Evolutionary conservation across 2,888 invertebrate genomes (phyloP), one percentile per base, ranked within the genome.

Genomic region (Pteria penguin): DNA sequence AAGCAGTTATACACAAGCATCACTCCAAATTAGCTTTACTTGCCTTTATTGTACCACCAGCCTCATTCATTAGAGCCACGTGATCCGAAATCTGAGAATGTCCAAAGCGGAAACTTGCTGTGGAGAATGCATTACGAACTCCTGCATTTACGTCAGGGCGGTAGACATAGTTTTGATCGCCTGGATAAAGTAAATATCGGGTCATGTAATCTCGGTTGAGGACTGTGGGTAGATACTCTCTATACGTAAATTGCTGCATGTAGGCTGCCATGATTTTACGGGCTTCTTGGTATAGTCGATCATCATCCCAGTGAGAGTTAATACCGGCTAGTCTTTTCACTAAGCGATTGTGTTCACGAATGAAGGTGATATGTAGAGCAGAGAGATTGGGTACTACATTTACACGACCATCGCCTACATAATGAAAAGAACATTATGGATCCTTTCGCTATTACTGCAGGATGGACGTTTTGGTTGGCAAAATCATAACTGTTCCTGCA

Each of bases 141-240:
- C 32, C 54, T 0, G 76, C 72, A 61, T 85, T 79, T 55, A 86
- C 85, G 18, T 81, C 84, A 70, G 80, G 75, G 58, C 72, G 55
- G 91, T 97, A 97, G 0, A 97, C 96, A 87, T 96, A 95, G 0
- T 96, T 95, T 83, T 96, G 90, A 4, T 98, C 93, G 84, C 96
- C 96, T 22, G 63, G 63, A 33, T 33, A 63, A 71, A 98, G 92
- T 4, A 96, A 97, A 90, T 97, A 97, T 3, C 97, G 93, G 87
- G 96, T 96, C 77, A 97, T 95, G 22, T 96, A 96, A 86, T 96
- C 96, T 95, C 96, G 97, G 5, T 97, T 97, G 18, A 98, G 94
- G 62, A 98, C 93, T 71, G 97, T 61, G 4, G 98, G 98, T 70
- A 98, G 92, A 70, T 88, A 93, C 81, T 93, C 92, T 31, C 86